Conservation (phyloP, 2,888 invertebrate genomes). For the Cabera pusaria region DNA sequence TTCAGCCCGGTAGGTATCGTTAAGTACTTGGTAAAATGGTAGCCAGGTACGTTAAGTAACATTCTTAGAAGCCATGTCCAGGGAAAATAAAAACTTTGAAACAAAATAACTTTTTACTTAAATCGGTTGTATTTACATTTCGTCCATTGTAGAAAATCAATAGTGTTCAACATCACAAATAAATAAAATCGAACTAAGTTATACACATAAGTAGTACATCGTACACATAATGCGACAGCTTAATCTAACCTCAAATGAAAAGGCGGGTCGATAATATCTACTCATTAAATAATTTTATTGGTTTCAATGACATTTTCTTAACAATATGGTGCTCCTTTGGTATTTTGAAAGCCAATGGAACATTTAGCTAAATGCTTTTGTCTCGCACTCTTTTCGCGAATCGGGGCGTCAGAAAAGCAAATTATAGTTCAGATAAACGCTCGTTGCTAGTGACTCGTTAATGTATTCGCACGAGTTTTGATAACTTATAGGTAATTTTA, state of each 20-base stretch:
- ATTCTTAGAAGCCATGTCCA: too few relatives aligned
- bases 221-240: slow-evolving; percentile 75
- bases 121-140: slow-evolving; percentile 84
- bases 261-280: slow-evolving; percentile 73
- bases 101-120: slow-evolving; percentile 83
- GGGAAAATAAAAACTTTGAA: slow-evolving; percentile 77
- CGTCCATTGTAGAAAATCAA: slow-evolving; percentile 82
- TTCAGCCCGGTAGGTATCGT: too few relatives aligned
- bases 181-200: slow-evolving; percentile 82
- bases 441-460: too few relatives aligned
- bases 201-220: slow-evolving; percentile 76
- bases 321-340: slow-evolving; percentile 56
- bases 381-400: slow-evolving; percentile 35
- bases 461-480: too few relatives aligned
- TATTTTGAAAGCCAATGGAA: slow-evolving; percentile 59
- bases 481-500: too few relatives aligned
- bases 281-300: slow-evolving; percentile 65
- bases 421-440: slow-evolving; percentile 34
- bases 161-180: slow-evolving; percentile 83
- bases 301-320: slow-evolving; percentile 64
- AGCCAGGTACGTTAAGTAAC: too few relatives aligned
- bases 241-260: slow-evolving; percentile 74
- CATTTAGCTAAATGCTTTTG: slow-evolving; percentile 63
- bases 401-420: slow-evolving; percentile 31
- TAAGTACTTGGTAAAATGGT: too few relatives aligned